phyloP scores from a whole-genome alignment of 2,113 vertebrate species.

The human region GRCh38 chr3:124997501-124998000 shows the following conservation, averaged over 20 bases:
- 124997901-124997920: neutral
- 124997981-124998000: rapidly evolving
- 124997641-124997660: neutral
- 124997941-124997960: neutral
- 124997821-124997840: constrained; percentile 81
- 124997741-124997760: constrained; percentile 86
- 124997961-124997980: neutral
- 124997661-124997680: neutral
- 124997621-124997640: neutral
- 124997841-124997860: constrained; percentile 23
- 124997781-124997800: constrained; percentile 89
- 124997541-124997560: constrained; percentile 55
- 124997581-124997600: constrained; percentile 57
- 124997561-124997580: constrained; percentile 50
- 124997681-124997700: constrained; percentile 91
- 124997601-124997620: neutral
- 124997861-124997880: neutral
- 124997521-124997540: constrained; percentile 43
- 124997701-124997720: constrained; percentile 93
- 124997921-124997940: neutral
- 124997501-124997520: constrained; percentile 78
- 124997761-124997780: constrained; percentile 91
- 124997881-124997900: neutral
- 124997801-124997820: constrained; percentile 91
- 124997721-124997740: constrained; percentile 94